Evolutionary conservation across 2,797 vertebrate genomes (phyloP).

Genomic region (Nannoperca australis): DNA sequence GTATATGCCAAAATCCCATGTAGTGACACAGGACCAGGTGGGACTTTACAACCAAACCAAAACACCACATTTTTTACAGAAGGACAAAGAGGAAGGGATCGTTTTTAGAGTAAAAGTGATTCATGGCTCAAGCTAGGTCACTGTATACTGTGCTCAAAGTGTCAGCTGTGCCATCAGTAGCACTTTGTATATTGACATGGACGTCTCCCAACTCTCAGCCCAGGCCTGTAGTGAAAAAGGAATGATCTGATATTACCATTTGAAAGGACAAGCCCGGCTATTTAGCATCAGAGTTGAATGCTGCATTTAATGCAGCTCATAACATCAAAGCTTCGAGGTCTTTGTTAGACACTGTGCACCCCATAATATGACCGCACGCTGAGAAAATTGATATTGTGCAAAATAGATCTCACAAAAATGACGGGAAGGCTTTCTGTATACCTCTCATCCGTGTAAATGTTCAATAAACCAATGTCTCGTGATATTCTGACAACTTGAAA

Average conservation of each 20-base stretch:
- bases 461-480: not conserved
- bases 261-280: slow-evolving; percentile 36
- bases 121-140: not conserved
- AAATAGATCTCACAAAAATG: not conserved
- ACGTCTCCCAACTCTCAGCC: slow-evolving; percentile 3
- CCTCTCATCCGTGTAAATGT: too few species aligned
- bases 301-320: slow-evolving; percentile 13
- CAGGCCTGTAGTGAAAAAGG: slow-evolving; percentile 5
- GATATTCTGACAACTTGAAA: too few species aligned
- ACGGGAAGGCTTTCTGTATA: not conserved
- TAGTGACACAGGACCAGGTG: not conserved
- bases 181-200: slow-evolving; percentile 23
- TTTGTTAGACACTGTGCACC: not conserved
- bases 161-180: slow-evolving; percentile 11
- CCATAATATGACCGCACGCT: not conserved
- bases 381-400: not conserved
- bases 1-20: not conserved
- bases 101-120: not conserved
- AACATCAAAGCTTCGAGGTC: slow-evolving; percentile 33
- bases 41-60: not conserved
- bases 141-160: not conserved
- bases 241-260: slow-evolving; percentile 39
- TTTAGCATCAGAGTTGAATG: slow-evolving; percentile 18
- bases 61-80: slow-evolving; percentile 5
- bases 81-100: not conserved